Percentiles rank a stretch among this genome's conserved stretches.
Conservation (phyloP, 1,140 invertebrate genomes). For the Nephila pilipes region DNA sequence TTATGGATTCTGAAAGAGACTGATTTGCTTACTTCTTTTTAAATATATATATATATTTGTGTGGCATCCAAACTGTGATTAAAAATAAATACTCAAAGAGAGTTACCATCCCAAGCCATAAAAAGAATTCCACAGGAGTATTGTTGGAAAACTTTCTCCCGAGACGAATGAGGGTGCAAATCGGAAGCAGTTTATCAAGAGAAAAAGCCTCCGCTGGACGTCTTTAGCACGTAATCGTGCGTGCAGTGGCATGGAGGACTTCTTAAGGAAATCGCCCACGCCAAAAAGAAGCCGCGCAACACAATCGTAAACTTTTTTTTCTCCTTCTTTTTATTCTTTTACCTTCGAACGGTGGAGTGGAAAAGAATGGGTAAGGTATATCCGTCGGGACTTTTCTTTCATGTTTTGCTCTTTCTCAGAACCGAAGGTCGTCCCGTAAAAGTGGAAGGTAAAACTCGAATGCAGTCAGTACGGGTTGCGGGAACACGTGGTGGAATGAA, state of each 20-base stretch:
- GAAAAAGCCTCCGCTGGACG: neutral
- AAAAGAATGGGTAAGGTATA: neutral
- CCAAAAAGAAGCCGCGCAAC: constrained; percentile 5
- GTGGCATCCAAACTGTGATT: no score
- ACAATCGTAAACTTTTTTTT: constrained; percentile 14
- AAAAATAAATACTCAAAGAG: no score
- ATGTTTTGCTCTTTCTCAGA: neutral
- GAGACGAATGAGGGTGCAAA: neutral
- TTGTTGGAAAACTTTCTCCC: neutral
- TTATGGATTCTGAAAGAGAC: no score
- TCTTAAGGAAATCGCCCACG: constrained; percentile 23
- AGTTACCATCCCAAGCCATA: no score
- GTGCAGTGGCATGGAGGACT: neutral
- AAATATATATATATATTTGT: no score
- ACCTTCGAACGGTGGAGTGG: neutral
- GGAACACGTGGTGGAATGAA: neutral
- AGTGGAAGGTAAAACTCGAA: neutral
- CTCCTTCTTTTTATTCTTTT: neutral
- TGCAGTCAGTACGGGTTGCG: neutral
- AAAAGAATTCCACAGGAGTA: no score
- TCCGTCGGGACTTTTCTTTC: neutral
- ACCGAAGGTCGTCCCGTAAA: neutral
- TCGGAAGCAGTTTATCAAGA: neutral
- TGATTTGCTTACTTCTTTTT: no score
- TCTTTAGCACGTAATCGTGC: constrained; percentile 40